Base-by-base conservation (phyloP, 92 coral and sea anemone genomes). In the Zoanthus sociatus region DNA sequence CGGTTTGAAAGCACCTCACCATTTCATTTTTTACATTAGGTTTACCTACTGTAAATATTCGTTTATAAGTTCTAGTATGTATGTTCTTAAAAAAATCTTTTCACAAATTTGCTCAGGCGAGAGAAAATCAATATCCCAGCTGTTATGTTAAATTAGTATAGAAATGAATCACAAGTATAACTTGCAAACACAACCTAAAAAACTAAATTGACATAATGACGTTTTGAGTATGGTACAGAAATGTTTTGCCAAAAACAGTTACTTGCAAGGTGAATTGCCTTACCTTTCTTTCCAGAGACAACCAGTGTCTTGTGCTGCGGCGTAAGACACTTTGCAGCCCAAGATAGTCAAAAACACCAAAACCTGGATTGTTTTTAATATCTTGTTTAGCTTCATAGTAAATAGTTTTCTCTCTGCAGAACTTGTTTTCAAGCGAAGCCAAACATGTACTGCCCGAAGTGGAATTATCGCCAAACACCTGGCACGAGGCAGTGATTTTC, bases 401-500 rank as follows among this genome's bases (percentile, higher is more conserved):
- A 56, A 60, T 10, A 58, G 32, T 20, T 18, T 63, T 42, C n/a
- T 64, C 37, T 81, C 60, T 71, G 51, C 46, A 56, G 74, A 60
- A 68, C 75, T 81, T 70, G 30, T 20, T 66, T 51, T 14, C 21
- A 50, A 21, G 61, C 85, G 85, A 81, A 66, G 76, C 75, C 75
- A 30, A 64, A 44, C 60, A 45, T 26, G 74, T 81, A 66, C 61
- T 11, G 20, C 56, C 44, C 85, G 66, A 79, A 88, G 73, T 56
- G 76, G 85, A 71, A 64, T 71, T 78, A 78, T 33, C 83, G 45
- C 45, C 54, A n/a, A 82, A 31, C 84, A 83, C 53, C 75, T 87
- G 93, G 93, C 93, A 90, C 93, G 93, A 90, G 93, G 93, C 93
- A 83, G 76, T 11, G 77, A 78, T 87, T 76, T 60, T 77, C 82